A percentile compares a stretch with the other conserved stretches of the same genome.
These are phyloP conservation scores for Thumatha senex DNA, from an alignment of 2,888 invertebrate species.

Conservation along the genomic window DNA sequence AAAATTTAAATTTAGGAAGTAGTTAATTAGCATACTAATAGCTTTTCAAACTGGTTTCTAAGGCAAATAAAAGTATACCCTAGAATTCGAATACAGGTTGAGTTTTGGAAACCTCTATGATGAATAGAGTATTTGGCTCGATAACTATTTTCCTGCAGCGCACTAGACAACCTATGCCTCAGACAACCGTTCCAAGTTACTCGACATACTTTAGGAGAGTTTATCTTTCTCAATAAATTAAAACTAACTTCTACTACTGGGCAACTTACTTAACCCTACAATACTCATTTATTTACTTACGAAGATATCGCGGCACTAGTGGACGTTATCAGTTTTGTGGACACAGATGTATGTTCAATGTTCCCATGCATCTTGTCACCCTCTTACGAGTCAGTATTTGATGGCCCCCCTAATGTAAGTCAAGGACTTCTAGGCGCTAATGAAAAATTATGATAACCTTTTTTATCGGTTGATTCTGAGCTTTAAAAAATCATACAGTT, in stretches of 20 bases:
- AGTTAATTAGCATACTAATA: no score
- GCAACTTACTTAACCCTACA: slow-evolving; percentile 10
- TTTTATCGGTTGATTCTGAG: neutral
- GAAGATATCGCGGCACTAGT: slow-evolving; percentile 35
- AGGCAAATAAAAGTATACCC: no score
- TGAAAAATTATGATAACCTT: slow-evolving; percentile 6
- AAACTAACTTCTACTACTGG: neutral
- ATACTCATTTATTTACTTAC: slow-evolving; percentile 23
- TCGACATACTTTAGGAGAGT: neutral
- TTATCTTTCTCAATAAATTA: slow-evolving; percentile 3
- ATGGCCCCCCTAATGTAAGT: slow-evolving; percentile 32
- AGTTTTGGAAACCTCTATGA: no score
- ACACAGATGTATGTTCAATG: slow-evolving; percentile 71
- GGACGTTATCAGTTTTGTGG: slow-evolving; percentile 56
- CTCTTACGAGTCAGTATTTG: slow-evolving; percentile 41
- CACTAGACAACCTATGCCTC: neutral
- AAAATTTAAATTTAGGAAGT: no score
- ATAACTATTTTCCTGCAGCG: no score
- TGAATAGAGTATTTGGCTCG: no score
- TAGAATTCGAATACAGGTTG: no score
- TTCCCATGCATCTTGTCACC: slow-evolving; percentile 44
- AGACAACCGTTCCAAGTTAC: neutral
- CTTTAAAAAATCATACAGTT: no score
- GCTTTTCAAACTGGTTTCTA: no score
- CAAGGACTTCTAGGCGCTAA: slow-evolving; percentile 29